Evolutionary conservation across 2,888 invertebrate genomes (phyloP), one percentile per base, ranked within the genome.

Genomic region (Dryobotodes eremita): DNA sequence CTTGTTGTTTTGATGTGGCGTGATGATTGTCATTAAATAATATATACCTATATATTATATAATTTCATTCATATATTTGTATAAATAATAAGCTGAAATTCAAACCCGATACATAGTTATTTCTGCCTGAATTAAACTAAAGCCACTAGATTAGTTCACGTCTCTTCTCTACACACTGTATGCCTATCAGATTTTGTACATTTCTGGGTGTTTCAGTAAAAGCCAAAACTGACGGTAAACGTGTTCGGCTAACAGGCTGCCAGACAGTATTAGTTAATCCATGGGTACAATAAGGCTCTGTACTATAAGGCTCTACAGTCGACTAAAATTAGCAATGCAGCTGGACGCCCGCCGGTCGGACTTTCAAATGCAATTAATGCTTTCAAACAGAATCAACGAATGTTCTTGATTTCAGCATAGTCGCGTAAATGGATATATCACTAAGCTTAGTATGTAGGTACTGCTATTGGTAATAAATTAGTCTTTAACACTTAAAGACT

Each of bases 361-460:
- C 31, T 48, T n/a, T 64, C 55, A 48, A 76, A 64, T 26, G 15
- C 20, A 64, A 76, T 76, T 64, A 48, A n/a, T n/a, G n/a, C 5
- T 64, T 46, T 55, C 76, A 76, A 75, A 77, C 48, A 26, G 64
- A 76, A 55, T 64, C 62, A 46, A 48, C n/a, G 55, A 55, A 55
- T 75, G 46, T 31, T 31, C 53, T 64, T n/a, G 62, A 0, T 75
- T 75, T 53, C 31, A 31, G 46, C 23, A 13, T 20, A 46, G 62
- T 46, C 31, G 6, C 10, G 4, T 46, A 62, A 53, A 53, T 57
- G 13, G 23, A 31, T 72, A 36, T 42, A 42, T 42, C 7, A 42
- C 3, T 36, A 36, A 36, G n/a, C 36, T 31, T 31, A 17, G 23
- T 57, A 13, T 17, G 17, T 57, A 8, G 13, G 17, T 13, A 31